Evolutionary conservation across 2,797 vertebrate genomes (phyloP).

Genomic region (Falco novaeseelandiae): DNA sequence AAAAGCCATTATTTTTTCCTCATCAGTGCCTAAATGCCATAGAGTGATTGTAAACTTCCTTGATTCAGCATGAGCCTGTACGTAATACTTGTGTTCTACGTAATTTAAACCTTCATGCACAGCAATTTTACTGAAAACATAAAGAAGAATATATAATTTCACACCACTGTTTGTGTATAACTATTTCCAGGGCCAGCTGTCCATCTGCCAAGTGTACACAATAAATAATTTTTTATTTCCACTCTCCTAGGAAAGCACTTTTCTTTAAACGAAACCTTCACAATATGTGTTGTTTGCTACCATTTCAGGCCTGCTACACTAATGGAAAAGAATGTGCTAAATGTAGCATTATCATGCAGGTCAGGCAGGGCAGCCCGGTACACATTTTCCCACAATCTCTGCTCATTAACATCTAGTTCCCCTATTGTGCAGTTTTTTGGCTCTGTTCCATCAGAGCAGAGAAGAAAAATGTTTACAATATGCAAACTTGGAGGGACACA

Average conservation of each 20-base stretch:
- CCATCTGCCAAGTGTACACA: conserved; percentile 6
- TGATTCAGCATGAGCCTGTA: background rate
- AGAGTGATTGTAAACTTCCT: background rate
- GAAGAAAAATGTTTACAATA: conserved; percentile 68
- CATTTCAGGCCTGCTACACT: conserved; percentile 60
- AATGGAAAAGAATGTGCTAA: conserved; percentile 76
- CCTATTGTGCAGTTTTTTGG: conserved; percentile 73
- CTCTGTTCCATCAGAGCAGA: conserved; percentile 42
- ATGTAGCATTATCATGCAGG: conserved; percentile 74
- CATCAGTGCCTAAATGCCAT: background rate
- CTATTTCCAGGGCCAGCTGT: conserved; percentile 34
- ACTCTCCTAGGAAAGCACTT: conserved; percentile 53
- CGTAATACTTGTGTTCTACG: background rate
- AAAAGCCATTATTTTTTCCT: background rate
- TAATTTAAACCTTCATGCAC: background rate
- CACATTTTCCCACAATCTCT: conserved; percentile 76
- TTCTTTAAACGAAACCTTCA: conserved; percentile 64
- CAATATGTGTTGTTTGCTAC: conserved; percentile 63
- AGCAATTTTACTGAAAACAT: conserved; percentile 4
- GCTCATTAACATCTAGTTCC: conserved; percentile 74
- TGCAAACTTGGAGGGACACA: conserved; percentile 57
- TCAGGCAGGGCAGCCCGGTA: conserved; percentile 69
- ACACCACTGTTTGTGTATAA: background rate
- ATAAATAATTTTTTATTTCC: conserved; percentile 60
- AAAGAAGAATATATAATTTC: conserved; percentile 12